Evolutionary conservation across 2,888 invertebrate genomes (phyloP).

Genomic region (Coelogynopora nodosa): DNA sequence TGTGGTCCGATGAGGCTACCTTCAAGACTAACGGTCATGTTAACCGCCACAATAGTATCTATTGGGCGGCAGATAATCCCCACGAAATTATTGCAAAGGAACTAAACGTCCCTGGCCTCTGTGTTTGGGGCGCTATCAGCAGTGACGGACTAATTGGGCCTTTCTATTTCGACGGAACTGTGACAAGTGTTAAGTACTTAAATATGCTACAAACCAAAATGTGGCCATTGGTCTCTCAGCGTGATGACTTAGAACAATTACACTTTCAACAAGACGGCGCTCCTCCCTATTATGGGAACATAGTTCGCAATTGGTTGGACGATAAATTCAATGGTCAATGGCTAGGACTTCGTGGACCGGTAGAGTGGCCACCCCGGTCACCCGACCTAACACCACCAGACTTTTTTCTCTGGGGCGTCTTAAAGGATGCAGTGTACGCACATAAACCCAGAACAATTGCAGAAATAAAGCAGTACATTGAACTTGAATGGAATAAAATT

Average conservation of each 20-base stretch:
- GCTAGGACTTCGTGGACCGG: too few relatives aligned
- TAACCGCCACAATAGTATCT: constrained; percentile 41
- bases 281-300: too few relatives aligned
- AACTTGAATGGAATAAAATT: too few relatives aligned
- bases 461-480: too few relatives aligned
- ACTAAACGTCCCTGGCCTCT: constrained; percentile 20
- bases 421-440: too few relatives aligned
- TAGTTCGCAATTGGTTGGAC: too few relatives aligned
- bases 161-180: constrained; percentile 29
- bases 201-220: constrained; percentile 8
- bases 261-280: too few relatives aligned
- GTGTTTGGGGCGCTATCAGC: constrained; percentile 30
- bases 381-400: too few relatives aligned
- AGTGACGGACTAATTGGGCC: constrained; percentile 14
- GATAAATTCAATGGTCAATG: too few relatives aligned
- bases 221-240: constrained; percentile 34
- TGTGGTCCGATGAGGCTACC: constrained; percentile 41
- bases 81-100: constrained; percentile 28
- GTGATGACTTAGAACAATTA: constrained; percentile 28
- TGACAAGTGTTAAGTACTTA: constrained; percentile 33
- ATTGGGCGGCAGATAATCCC: constrained; percentile 36
- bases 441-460: too few relatives aligned
- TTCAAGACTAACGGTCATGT: constrained; percentile 43
- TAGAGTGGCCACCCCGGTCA: too few relatives aligned
- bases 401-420: too few relatives aligned